These are phyloP conservation scores for Pseudomyrmex gracilis DNA, from an alignment of 1,140 invertebrate species.

Conservation along the genomic window DNA sequence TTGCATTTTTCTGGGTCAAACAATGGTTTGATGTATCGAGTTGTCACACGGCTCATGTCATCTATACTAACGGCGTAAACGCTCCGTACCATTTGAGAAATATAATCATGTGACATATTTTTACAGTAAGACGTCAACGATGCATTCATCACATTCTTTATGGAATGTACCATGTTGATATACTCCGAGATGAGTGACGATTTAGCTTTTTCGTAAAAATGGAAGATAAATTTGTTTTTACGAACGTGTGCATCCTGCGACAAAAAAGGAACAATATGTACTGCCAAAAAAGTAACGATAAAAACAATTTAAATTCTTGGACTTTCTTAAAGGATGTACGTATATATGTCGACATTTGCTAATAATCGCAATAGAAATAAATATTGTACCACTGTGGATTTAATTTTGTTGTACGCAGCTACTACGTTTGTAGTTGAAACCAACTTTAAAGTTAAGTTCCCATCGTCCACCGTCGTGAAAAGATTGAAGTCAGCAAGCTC, in stretches of 20 bases:
- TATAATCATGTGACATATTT: slow-evolving; percentile 89
- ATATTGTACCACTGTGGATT: slow-evolving; percentile 89
- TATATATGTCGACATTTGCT: background rate
- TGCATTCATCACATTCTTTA: slow-evolving; percentile 89
- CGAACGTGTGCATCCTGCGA: slow-evolving; percentile 89
- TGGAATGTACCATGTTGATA: slow-evolving; percentile 92
- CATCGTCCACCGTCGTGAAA: slow-evolving; percentile 88
- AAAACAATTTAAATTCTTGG: background rate
- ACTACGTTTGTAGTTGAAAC: slow-evolving; percentile 91
- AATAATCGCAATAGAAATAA: no score
- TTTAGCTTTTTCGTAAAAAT: slow-evolving; percentile 92
- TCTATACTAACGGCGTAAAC: slow-evolving; percentile 89
- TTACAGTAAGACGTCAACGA: slow-evolving; percentile 91
- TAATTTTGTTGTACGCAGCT: slow-evolving; percentile 90
- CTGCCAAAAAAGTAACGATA: slow-evolving; percentile 27
- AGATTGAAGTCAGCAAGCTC: slow-evolving; percentile 92
- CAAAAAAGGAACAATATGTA: no score
- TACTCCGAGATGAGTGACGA: slow-evolving; percentile 94
- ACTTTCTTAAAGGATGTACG: slow-evolving; percentile 1
- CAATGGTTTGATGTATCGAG: slow-evolving; percentile 89
- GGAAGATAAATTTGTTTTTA: slow-evolving; percentile 86
- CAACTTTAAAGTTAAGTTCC: slow-evolving; percentile 90
- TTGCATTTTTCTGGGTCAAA: slow-evolving; percentile 87
- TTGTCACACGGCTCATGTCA: slow-evolving; percentile 89
- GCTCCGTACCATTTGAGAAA: slow-evolving; percentile 89